A percentile compares a stretch with the other conserved stretches of the same genome.
Evolutionary conservation across 2,888 invertebrate species (phyloP).

Genomic region (Synergus laeviventris): DNA sequence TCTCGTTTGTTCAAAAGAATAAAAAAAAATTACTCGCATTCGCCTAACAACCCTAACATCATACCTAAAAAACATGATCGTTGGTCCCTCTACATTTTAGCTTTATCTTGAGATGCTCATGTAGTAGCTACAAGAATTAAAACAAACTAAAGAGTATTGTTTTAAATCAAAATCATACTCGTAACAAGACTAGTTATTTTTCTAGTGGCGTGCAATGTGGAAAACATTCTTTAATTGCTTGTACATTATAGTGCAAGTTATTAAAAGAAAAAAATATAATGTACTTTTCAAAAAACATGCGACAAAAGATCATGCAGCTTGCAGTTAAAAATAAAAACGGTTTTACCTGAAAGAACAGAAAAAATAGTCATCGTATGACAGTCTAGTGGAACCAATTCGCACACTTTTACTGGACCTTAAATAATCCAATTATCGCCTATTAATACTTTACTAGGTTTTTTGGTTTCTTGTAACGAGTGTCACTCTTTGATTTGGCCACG

Average conservation of each 20-base stretch:
- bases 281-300: conserved; percentile 1
- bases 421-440: not conserved
- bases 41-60: conserved; percentile 74
- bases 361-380: not conserved
- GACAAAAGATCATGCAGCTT: conserved; percentile 30
- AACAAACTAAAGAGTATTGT: conserved; percentile 45
- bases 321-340: not conserved
- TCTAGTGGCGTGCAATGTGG: conserved; percentile 25
- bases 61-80: conserved; percentile 66
- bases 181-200: conserved; percentile 21
- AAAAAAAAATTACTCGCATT: conserved; percentile 55
- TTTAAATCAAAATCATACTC: conserved; percentile 11
- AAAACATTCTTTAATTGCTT: conserved; percentile 7
- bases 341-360: conserved; percentile 39
- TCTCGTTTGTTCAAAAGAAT: not conserved
- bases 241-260: conserved; percentile 26
- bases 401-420: conserved; percentile 45
- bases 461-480: not conserved
- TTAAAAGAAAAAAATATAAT: not conserved
- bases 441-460: conserved; percentile 19
- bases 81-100: conserved; percentile 76
- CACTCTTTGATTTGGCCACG: conserved; percentile 22
- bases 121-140: conserved; percentile 70
- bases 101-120: conserved; percentile 75
- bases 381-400: conserved; percentile 55